phyloP scores from a whole-genome alignment of 2,797 vertebrate genomes.

The Echiichthys vipera region DNA sequence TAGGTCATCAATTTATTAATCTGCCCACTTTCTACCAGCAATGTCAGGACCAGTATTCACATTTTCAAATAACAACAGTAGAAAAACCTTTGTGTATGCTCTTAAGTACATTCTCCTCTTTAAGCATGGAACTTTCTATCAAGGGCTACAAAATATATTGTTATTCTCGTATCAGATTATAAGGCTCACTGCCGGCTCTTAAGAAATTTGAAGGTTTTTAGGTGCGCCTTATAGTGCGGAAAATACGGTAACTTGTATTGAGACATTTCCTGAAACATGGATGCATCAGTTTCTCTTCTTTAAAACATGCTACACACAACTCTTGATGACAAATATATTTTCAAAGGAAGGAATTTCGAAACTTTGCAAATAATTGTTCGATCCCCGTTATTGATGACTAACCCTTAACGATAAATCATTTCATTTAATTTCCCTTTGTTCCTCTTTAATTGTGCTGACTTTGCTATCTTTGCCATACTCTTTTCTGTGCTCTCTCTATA shows the following conservation, averaged over 20 bases:
- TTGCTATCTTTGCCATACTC: background rate
- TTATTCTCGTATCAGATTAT: no score
- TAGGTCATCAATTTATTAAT: conserved; percentile 2
- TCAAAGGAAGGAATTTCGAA: background rate
- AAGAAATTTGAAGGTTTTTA: no score
- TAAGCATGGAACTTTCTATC: background rate
- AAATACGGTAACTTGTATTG: no score
- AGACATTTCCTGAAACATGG: background rate
- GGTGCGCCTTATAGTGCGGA: no score
- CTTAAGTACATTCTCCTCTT: background rate
- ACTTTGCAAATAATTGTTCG: background rate
- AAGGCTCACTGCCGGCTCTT: no score
- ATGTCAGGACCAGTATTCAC: background rate
- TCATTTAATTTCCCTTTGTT: background rate
- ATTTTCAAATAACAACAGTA: background rate
- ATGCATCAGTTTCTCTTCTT: background rate
- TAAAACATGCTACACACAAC: no score
- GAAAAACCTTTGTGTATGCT: background rate
- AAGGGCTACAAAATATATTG: background rate
- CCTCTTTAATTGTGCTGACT: background rate
- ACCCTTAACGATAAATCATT: background rate
- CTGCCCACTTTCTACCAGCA: background rate
- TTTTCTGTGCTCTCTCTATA: background rate
- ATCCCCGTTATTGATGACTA: background rate
- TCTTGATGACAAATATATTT: background rate